Percentiles rank a stretch among this genome's conserved stretches.
Evolutionary conservation across 2,797 vertebrate genomes (phyloP).

Genomic region (Malacoraja senta): DNA sequence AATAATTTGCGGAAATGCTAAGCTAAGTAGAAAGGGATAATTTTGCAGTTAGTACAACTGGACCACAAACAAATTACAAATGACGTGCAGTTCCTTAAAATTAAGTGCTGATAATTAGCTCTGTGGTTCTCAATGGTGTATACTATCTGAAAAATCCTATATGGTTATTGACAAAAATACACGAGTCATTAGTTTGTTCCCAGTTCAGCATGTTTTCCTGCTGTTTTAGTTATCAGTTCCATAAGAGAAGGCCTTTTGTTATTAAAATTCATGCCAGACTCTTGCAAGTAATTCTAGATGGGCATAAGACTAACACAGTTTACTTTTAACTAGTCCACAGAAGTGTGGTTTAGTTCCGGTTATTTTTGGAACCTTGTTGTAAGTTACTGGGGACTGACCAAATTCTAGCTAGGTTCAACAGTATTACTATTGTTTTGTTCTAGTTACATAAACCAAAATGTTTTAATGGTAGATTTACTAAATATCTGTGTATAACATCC

Average conservation of each 20-base stretch:
- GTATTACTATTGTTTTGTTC: neutral
- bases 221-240: neutral
- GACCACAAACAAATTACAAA: neutral
- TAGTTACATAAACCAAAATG: constrained; percentile 28
- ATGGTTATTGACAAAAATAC: too few species aligned
- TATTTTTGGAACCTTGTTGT: neutral
- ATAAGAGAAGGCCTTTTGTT: neutral
- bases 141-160: constrained; percentile 19
- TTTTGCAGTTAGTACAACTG: neutral
- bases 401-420: neutral
- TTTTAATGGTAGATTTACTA: constrained; percentile 9
- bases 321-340: neutral
- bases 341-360: neutral
- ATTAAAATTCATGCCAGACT: neutral
- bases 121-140: neutral
- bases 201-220: constrained; percentile 5
- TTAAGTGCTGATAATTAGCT: neutral
- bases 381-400: constrained; percentile 6
- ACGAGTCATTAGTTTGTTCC: neutral
- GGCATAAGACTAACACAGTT: neutral
- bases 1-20: neutral
- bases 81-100: neutral
- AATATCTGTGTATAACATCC: neutral
- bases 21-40: neutral
- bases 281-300: neutral